phyloP scores from a whole-genome alignment of 2,888 invertebrate species.

The Heliconius charithonia region DNA sequence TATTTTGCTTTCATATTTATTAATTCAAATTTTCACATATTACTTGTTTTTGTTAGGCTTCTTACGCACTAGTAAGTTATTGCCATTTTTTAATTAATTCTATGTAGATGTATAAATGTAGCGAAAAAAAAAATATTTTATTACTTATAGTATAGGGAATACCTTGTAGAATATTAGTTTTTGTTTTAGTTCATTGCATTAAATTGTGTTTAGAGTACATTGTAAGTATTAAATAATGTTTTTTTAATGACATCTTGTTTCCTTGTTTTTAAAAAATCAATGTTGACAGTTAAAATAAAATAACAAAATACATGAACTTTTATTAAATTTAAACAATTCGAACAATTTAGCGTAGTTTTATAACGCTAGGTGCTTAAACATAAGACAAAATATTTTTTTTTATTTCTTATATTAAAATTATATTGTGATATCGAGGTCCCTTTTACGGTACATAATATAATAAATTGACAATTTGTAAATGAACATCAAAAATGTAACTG shows the following conservation, averaged over 20 bases:
- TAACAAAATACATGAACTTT: not conserved
- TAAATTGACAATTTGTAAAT: not conserved
- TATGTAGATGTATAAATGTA: constrained; percentile 14
- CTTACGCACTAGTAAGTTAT: not conserved
- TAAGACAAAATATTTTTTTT: not conserved
- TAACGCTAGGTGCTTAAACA: not conserved
- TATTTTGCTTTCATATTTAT: not conserved
- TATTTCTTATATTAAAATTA: not conserved
- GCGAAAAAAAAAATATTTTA: constrained; percentile 25
- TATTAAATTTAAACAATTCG: not conserved
- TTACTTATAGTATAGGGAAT: constrained; percentile 23
- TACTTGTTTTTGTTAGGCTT: not conserved
- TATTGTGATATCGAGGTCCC: not conserved
- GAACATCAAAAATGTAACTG: not conserved
- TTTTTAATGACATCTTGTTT: not conserved
- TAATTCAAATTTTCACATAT: not conserved
- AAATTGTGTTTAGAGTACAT: not conserved
- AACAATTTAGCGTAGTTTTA: not conserved
- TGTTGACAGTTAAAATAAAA: not conserved
- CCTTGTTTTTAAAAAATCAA: not conserved
- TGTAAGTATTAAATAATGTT: not conserved
- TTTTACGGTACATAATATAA: not conserved
- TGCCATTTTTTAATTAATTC: not conserved
- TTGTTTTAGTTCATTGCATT: not conserved
- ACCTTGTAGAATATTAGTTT: not conserved